Base-by-base conservation (phyloP, 2,888 invertebrate species). In the Xestia sexstrigata region DNA sequence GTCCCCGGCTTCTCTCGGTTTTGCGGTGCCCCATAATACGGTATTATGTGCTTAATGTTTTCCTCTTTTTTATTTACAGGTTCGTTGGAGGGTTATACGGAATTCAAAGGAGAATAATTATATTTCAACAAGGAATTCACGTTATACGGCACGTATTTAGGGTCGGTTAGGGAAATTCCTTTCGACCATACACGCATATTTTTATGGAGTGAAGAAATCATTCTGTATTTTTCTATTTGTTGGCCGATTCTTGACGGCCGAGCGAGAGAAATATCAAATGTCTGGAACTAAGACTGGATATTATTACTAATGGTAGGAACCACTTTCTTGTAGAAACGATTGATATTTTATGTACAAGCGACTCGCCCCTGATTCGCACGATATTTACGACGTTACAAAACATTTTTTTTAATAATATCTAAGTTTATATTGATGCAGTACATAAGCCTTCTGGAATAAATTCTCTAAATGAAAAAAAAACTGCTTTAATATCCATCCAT, bases 61-160 rank as follows among this genome's bases (percentile, higher is more conserved):
- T 58, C 15, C 9, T 23, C 70, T 30, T 62, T 85, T 76, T 82
- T 77, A 63, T 76, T 82, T 77, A 78, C 78, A 55, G 58, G 63
- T 58, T 39, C 62, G 42, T 67, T 82, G 70, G 70, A 81, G 67
- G 82, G 52, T 65, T 73, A 52, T 39, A 42, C 42, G 72, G 49
- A n/a, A 70, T 70, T 63, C 82, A 70, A 76, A 73, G n/a, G 72
- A 73, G 66, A 58, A 65, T 70, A 76, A 83, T 82, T 70, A 81
- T 67, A 76, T 82, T 81, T 70, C 39, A 66, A 66, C 30, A 47
- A 76, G 69, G 68, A 72, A 72, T 75, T 85, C 70, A 58, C 76
- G 45, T 62, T 39, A 35, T 23, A 42, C 13, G 45, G 49, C 5
- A 58, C 23, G 55, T 49, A 26, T 66, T 49, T 66, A 30, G 47